Evolutionary conservation across 2,797 vertebrate genomes (phyloP).

Genomic region (Eleutherodactylus coqui): DNA sequence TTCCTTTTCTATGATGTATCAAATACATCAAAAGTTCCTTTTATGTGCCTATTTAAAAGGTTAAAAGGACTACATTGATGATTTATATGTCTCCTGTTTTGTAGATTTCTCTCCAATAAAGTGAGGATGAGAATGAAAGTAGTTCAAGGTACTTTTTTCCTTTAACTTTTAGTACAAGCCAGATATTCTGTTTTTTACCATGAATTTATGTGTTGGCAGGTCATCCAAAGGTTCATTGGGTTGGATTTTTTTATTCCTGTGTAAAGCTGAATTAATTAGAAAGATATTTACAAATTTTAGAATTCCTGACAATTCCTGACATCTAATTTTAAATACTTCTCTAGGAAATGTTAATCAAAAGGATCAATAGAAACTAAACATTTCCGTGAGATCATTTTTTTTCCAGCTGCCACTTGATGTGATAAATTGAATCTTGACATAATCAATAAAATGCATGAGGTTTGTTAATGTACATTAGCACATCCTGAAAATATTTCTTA

Average conservation of each 20-base stretch:
- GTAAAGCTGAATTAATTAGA: not conserved
- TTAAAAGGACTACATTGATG: no score
- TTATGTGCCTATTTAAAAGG: no score
- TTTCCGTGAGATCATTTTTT: constrained; percentile 65
- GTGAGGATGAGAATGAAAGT: not conserved
- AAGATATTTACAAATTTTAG: constrained; percentile 20
- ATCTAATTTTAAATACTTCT: constrained; percentile 49
- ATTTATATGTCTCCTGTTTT: not conserved
- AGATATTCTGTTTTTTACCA: not conserved
- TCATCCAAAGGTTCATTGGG: constrained; percentile 20
- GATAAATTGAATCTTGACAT: constrained; percentile 66
- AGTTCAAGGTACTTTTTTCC: not conserved
- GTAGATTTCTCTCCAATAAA: not conserved
- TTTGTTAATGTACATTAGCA: constrained; percentile 65
- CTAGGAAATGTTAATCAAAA: constrained; percentile 40
- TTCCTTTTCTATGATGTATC: no score
- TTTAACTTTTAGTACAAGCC: not conserved
- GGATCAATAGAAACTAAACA: constrained; percentile 44
- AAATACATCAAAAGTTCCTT: no score
- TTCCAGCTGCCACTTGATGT: constrained; percentile 51
- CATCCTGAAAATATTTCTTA: constrained; percentile 65
- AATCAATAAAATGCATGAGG: constrained; percentile 62
- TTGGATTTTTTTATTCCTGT: constrained; percentile 31
- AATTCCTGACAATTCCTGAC: constrained; percentile 28
- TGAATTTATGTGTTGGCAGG: not conserved